Conservation (phyloP, 1,140 invertebrate genomes). For the Nephotettix cincticeps region DNA sequence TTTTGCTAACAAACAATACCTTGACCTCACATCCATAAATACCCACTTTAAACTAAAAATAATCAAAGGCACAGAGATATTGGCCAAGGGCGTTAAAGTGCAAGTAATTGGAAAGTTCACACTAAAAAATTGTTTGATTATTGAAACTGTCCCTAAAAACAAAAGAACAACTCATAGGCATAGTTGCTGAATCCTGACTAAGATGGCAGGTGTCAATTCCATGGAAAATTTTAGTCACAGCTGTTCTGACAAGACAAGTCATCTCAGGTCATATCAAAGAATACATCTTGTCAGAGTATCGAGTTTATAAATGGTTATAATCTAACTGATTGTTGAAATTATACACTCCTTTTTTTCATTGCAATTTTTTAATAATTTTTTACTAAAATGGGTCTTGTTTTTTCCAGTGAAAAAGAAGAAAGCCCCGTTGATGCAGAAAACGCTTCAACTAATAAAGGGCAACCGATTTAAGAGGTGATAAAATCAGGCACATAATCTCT, state of each 20-base stretch:
- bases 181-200: too few species aligned
- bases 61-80: too few species aligned
- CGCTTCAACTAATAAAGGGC: conserved; percentile 41
- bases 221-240: background rate
- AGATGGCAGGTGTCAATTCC: background rate
- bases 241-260: background rate
- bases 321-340: too few species aligned
- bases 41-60: too few species aligned
- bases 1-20: too few species aligned
- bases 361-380: background rate
- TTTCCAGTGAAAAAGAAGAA: conserved; percentile 43
- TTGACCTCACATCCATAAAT: too few species aligned
- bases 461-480: conserved; percentile 35
- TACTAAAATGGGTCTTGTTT: conserved; percentile 8
- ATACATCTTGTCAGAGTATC: background rate
- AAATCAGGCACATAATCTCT: background rate
- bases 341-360: too few species aligned
- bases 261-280: background rate
- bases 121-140: too few species aligned
- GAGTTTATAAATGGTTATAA: background rate
- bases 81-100: too few species aligned
- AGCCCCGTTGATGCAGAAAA: conserved; percentile 44
- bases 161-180: too few species aligned
- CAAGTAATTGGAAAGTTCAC: too few species aligned
- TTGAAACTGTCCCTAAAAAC: too few species aligned